phyloP scores from a whole-genome alignment of 2,113 vertebrate genomes.

The Chelonoidis abingdonii region DNA sequence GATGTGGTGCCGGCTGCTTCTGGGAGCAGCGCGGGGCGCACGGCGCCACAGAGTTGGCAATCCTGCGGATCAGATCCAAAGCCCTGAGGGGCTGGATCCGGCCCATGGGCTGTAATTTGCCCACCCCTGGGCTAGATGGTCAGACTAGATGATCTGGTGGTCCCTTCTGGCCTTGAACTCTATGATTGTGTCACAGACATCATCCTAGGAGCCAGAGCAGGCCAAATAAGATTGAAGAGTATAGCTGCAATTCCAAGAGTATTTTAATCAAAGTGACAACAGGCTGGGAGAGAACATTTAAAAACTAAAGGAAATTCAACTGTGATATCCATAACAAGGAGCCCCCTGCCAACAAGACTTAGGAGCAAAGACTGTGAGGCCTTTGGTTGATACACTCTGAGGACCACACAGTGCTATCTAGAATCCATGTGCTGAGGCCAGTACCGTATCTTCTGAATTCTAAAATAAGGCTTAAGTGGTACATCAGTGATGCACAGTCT shows the following conservation, averaged over 20 bases:
- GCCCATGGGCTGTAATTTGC: too few relatives aligned
- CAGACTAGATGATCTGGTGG: too few relatives aligned
- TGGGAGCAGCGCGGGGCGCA: too few relatives aligned
- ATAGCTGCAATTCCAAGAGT: background rate
- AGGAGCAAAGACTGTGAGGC: background rate
- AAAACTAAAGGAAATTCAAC: background rate
- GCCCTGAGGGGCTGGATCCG: too few relatives aligned
- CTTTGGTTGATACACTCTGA: background rate
- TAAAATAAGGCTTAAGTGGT: background rate
- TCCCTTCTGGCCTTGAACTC: too few relatives aligned
- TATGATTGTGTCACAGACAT: too few relatives aligned
- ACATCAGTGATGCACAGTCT: background rate
- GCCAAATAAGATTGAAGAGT: background rate
- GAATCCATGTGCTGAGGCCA: background rate
- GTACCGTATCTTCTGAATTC: background rate
- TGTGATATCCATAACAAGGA: background rate
- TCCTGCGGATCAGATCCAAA: too few relatives aligned
- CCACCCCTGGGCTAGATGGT: too few relatives aligned
- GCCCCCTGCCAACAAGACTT: background rate
- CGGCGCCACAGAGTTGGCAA: too few relatives aligned
- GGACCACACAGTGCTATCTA: too few relatives aligned
- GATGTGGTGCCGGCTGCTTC: too few relatives aligned
- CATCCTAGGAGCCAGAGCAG: background rate
- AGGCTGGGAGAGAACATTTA: background rate
- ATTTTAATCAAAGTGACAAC: background rate